phyloP scores from a whole-genome alignment of 1,140 invertebrate species.

The Berghia stephanieae region DNA sequence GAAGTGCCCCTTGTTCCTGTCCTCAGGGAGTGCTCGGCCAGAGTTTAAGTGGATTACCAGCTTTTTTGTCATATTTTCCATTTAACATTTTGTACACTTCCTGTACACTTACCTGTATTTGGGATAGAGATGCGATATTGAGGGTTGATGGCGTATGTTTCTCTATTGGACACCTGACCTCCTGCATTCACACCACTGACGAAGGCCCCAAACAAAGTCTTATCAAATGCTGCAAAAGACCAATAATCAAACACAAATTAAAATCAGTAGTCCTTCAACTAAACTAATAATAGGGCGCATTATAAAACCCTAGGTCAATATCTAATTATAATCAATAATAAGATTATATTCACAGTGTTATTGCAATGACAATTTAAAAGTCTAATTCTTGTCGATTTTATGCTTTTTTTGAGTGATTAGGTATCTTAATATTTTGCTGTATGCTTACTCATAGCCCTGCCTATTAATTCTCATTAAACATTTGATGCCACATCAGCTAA shows the following conservation, averaged over 20 bases:
- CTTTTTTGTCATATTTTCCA: background rate
- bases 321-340: too few relatives aligned
- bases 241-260: background rate
- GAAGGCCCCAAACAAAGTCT: constrained; percentile 40
- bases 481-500: too few relatives aligned
- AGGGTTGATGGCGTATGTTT: constrained; percentile 39
- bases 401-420: too few relatives aligned
- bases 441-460: too few relatives aligned
- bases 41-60: too few relatives aligned
- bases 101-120: constrained; percentile 33
- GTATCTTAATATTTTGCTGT: too few relatives aligned
- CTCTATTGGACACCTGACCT: constrained; percentile 40
- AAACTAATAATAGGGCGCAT: background rate
- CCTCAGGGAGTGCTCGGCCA: too few relatives aligned
- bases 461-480: too few relatives aligned
- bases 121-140: constrained; percentile 40
- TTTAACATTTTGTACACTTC: too few relatives aligned
- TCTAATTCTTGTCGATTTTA: too few relatives aligned
- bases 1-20: too few relatives aligned
- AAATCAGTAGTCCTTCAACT: background rate
- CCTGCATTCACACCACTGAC: constrained; percentile 40
- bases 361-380: background rate
- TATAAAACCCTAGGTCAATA: background rate
- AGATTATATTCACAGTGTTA: background rate
- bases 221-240: constrained; percentile 26